These are phyloP conservation scores for Idaea dimidiata DNA, from an alignment of 2,888 invertebrate genomes.

Conservation along the genomic window DNA sequence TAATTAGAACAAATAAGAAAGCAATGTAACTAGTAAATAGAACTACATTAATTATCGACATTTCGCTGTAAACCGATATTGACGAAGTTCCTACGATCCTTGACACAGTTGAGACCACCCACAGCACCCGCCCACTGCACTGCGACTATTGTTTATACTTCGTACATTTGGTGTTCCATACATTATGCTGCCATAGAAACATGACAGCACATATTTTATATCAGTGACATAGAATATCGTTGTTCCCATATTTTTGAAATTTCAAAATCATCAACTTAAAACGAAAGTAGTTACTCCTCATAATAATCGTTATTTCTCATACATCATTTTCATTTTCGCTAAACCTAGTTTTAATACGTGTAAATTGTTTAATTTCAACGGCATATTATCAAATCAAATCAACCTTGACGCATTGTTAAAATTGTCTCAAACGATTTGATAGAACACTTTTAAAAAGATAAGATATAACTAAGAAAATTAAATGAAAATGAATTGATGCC, in stretches of 20 bases:
- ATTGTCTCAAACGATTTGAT: too few relatives aligned
- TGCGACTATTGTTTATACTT: slow-evolving; percentile 21
- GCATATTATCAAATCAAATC: too few relatives aligned
- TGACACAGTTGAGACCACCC: slow-evolving; percentile 58
- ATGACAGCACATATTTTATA: neutral
- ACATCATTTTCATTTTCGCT: too few relatives aligned
- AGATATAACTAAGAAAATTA: too few relatives aligned
- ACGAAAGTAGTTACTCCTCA: too few relatives aligned
- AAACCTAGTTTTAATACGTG: too few relatives aligned
- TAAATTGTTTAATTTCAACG: too few relatives aligned
- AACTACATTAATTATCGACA: too few relatives aligned
- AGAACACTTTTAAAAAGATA: too few relatives aligned
- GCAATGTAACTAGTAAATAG: neutral
- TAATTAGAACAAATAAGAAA: neutral
- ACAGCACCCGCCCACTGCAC: slow-evolving; percentile 50
- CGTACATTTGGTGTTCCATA: neutral
- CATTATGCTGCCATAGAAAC: neutral
- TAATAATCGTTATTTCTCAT: too few relatives aligned
- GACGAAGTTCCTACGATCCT: slow-evolving; percentile 50
- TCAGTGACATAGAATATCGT: neutral
- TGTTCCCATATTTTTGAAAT: neutral
- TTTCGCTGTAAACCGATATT: neutral
- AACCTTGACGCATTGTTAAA: too few relatives aligned
- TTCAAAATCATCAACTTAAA: neutral
- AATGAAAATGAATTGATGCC: too few relatives aligned